Evolutionary conservation across 1,140 invertebrate genomes (phyloP).

Genomic region (Drosophila miranda): DNA sequence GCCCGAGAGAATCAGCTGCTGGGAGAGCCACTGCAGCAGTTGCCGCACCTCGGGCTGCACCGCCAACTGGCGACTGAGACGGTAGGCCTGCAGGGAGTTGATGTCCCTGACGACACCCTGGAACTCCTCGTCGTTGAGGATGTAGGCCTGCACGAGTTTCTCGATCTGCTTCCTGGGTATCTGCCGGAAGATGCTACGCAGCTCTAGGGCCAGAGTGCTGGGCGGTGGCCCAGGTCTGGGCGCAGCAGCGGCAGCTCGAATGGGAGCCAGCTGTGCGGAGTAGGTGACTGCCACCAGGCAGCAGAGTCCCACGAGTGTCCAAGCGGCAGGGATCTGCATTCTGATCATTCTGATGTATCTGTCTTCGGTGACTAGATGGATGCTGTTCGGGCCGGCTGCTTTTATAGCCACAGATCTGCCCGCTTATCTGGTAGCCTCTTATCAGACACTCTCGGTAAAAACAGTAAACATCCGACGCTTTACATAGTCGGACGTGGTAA

Average conservation of each 20-base stretch:
- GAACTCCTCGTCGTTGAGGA: slow-evolving; percentile 68
- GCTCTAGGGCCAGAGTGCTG: slow-evolving; percentile 59
- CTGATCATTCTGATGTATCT: slow-evolving; percentile 29
- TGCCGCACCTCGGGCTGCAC: slow-evolving; percentile 64
- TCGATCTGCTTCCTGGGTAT: slow-evolving; percentile 53
- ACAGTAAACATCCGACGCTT: slow-evolving; percentile 17
- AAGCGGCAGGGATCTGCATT: slow-evolving; percentile 22
- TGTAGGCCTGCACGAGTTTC: slow-evolving; percentile 59
- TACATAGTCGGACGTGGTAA: slow-evolving; percentile 30
- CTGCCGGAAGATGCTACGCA: slow-evolving; percentile 37
- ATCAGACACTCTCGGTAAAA: slow-evolving; percentile 10
- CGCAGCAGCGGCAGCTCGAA: neutral
- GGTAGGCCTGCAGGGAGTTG: slow-evolving; percentile 53
- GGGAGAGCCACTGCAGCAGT: slow-evolving; percentile 53
- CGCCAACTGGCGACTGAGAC: slow-evolving; percentile 41
- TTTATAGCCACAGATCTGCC: slow-evolving; percentile 25
- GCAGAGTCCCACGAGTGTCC: slow-evolving; percentile 26
- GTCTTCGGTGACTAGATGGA: slow-evolving; percentile 13
- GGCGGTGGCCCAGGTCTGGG: slow-evolving; percentile 6
- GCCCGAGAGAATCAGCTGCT: slow-evolving; percentile 57
- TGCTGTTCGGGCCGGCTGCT: neutral
- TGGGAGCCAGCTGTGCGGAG: slow-evolving; percentile 12
- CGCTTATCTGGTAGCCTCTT: slow-evolving; percentile 28
- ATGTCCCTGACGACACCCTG: slow-evolving; percentile 60
- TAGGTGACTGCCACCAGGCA: slow-evolving; percentile 22